Conservation (phyloP, 1,140 invertebrate species). For the Zophobas morio region DNA sequence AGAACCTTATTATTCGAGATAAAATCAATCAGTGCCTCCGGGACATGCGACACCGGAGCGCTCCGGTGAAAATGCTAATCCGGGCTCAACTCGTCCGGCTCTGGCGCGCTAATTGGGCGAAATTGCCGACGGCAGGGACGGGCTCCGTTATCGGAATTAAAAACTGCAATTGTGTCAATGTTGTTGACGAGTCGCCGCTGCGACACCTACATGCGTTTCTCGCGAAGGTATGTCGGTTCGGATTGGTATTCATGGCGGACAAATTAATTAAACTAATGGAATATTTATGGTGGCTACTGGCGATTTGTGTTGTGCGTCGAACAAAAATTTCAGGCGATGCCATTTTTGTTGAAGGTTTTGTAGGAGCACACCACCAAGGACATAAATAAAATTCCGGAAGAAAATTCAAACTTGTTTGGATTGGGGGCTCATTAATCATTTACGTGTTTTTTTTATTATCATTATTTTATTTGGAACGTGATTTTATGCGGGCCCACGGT, state of each 20-base stretch:
- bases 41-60: constrained; percentile 22
- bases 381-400: too few relatives aligned
- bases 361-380: too few relatives aligned
- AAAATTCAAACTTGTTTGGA: too few relatives aligned
- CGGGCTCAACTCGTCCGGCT: neutral
- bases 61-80: constrained; percentile 24
- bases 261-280: constrained; percentile 21
- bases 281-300: constrained; percentile 1
- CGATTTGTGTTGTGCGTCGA: neutral
- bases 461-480: too few relatives aligned
- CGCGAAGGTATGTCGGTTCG: constrained; percentile 2
- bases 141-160: too few relatives aligned
- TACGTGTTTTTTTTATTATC: too few relatives aligned
- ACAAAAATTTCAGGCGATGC: neutral
- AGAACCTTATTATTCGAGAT: constrained; percentile 44
- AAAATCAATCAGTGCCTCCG: constrained; percentile 26
- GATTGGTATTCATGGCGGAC: constrained; percentile 8
- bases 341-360: neutral
- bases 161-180: too few relatives aligned
- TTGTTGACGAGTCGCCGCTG: too few relatives aligned
- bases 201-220: neutral
- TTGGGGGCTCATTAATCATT: too few relatives aligned
- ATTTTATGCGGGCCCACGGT: too few relatives aligned
- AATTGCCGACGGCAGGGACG: neutral
- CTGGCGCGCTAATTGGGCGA: neutral